Conservation (phyloP, 2,797 vertebrate genomes). For the Pelobates cultripes region DNA sequence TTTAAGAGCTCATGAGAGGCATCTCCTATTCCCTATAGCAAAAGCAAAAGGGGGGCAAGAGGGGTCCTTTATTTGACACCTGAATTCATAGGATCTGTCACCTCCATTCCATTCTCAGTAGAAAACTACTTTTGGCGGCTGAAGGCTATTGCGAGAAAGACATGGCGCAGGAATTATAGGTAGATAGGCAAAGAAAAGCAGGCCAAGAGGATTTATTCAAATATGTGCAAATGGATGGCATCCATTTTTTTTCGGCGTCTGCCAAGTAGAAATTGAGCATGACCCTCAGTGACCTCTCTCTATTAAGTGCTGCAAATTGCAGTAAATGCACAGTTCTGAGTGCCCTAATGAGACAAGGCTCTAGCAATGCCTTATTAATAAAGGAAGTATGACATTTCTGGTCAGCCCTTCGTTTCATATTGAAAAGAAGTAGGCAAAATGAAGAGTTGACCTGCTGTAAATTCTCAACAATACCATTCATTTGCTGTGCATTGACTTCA, state of each 20-base stretch:
- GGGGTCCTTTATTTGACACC: slow-evolving; percentile 90
- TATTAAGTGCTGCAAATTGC: slow-evolving; percentile 98
- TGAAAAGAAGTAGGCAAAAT: slow-evolving; percentile 85
- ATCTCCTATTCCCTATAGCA: slow-evolving; percentile 84
- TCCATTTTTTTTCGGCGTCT: slow-evolving; percentile 91
- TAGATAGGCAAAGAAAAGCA: slow-evolving; percentile 73
- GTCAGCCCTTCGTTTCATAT: slow-evolving; percentile 82
- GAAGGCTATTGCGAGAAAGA: slow-evolving; percentile 78
- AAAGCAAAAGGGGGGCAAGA: slow-evolving; percentile 66
- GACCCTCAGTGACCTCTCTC: slow-evolving; percentile 93
- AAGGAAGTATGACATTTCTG: slow-evolving; percentile 85
- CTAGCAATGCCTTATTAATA: slow-evolving; percentile 88
- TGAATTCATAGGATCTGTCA: slow-evolving; percentile 93
- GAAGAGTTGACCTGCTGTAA: slow-evolving; percentile 84
- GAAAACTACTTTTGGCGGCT: slow-evolving; percentile 74
- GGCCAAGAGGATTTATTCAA: slow-evolving; percentile 95
- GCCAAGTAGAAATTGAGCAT: slow-evolving; percentile 98
- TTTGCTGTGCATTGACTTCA: slow-evolving; percentile 78
- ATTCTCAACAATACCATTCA: slow-evolving; percentile 83
- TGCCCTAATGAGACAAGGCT: slow-evolving; percentile 80
- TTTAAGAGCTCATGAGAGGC: slow-evolving; percentile 95
- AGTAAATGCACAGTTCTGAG: slow-evolving; percentile 87
- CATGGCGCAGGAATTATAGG: slow-evolving; percentile 76
- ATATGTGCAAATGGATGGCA: slow-evolving; percentile 99
- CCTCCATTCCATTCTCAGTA: slow-evolving; percentile 88